Conservation (phyloP, 2,888 invertebrate genomes). For the Melangyna quadrimaculata region DNA sequence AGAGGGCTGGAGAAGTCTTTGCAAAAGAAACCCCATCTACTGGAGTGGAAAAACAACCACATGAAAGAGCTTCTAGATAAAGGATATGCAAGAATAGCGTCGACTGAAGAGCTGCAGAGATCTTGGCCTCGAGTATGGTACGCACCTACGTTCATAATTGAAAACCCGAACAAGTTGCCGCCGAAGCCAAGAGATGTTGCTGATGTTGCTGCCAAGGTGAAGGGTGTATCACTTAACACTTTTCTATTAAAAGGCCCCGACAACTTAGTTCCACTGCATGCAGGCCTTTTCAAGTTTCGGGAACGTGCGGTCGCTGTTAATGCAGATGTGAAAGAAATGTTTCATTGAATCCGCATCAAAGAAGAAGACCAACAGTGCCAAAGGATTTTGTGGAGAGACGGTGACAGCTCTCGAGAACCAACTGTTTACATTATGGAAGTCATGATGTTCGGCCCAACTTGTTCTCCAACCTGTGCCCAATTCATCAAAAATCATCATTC, state of each 20-base stretch:
- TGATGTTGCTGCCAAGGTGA: slow-evolving; percentile 41
- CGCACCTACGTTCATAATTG: slow-evolving; percentile 69
- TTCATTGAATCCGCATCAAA: slow-evolving; percentile 43
- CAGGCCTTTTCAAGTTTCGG: slow-evolving; percentile 47
- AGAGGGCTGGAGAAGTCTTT: no score
- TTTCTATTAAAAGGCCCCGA: slow-evolving; percentile 4
- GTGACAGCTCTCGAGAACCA: slow-evolving; percentile 30
- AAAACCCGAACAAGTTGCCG: slow-evolving; percentile 35
- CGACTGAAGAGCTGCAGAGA: slow-evolving; percentile 12
- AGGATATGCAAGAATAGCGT: slow-evolving; percentile 47
- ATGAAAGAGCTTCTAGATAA: neutral
- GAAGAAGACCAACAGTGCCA: slow-evolving; percentile 35
- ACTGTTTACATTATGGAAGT: slow-evolving; percentile 32
- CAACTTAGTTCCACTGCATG: slow-evolving; percentile 33
- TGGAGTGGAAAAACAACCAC: neutral
- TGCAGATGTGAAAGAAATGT: slow-evolving; percentile 62
- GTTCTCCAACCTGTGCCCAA: slow-evolving; percentile 17
- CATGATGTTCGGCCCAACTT: slow-evolving; percentile 27
- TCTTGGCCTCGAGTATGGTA: slow-evolving; percentile 70
- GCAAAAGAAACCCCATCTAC: slow-evolving; percentile 7
- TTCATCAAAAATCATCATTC: slow-evolving; percentile 21
- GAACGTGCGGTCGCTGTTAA: slow-evolving; percentile 40
- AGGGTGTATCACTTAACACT: slow-evolving; percentile 52
- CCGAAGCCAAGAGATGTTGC: slow-evolving; percentile 43
- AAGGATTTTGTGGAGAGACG: slow-evolving; percentile 61